Base-by-base conservation (phyloP, 2,888 invertebrate species). In the Andrena marginata region DNA sequence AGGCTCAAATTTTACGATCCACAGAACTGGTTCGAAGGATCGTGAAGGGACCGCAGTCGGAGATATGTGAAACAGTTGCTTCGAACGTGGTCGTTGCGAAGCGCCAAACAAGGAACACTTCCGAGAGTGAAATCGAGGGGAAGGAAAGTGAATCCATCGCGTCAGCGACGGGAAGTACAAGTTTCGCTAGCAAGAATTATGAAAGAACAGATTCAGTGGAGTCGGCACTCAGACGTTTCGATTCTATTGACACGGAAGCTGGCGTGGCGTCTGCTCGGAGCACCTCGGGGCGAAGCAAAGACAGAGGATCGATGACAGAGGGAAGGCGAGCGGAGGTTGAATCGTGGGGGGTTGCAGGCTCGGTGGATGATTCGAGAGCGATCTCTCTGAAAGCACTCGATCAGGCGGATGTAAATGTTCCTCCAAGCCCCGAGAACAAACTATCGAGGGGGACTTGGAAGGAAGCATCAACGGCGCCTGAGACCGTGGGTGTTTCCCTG, bases 201-300 rank as follows among this genome's bases (percentile, higher is more conserved):
- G 84, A 77, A 26, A 89, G 92, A 54, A 89, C 90, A 13, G 91
- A 90, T 75, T 92, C 92, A 4, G 90, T 91, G 49, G 92, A 92
- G 76, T 91, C 92, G 59, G 91, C 92, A 10, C 82, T 91, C 16
- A 85, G 69, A 35, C 89, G 89, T 23, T 91, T 92, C 83, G 91
- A 92, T 54, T 89, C 89, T 13, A 91, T 91, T 82, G 89, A 83
- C 60, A 85, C 80, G 8, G 90, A 89, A 1, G 13, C 60, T 16
- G 42, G 5, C 49, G 48, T 23, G 13, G 67, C n/a, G n/a, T 70
- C 74, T 2, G 33, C 31, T 13, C 69, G 33, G n/a, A 49, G n/a
- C 20, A 64, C 26, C 0, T n/a, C n/a, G 42, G 56, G 63, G 1
- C 64, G 68, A 51, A 60, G 63, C 51, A 26, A 42, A 26, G 42